These are phyloP conservation scores for Drosophila fulvimacula DNA, from an alignment of 2,888 invertebrate genomes.

Conservation along the genomic window DNA sequence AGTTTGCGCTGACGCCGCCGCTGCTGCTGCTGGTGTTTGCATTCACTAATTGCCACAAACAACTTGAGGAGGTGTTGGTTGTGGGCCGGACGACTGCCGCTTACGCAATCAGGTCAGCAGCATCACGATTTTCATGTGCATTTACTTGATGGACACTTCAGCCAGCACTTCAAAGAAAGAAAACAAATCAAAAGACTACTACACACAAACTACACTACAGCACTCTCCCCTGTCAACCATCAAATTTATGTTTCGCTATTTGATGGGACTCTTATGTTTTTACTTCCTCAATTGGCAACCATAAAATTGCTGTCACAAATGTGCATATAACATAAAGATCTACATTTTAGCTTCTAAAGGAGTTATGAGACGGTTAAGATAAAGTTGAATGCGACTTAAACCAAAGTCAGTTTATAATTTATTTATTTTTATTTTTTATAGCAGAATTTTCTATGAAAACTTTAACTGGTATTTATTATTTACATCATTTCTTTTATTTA, in stretches of 20 bases:
- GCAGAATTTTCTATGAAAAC: background rate
- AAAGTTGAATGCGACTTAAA: too few species aligned
- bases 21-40: constrained; percentile 39
- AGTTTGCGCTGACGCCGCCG: constrained; percentile 18
- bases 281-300: background rate
- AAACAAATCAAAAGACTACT: constrained; percentile 48
- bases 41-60: constrained; percentile 66
- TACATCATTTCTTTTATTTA: background rate
- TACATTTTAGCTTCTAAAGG: background rate
- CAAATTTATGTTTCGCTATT: background rate
- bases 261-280: constrained; percentile 1
- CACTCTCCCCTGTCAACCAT: background rate
- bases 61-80: constrained; percentile 57
- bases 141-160: constrained; percentile 42
- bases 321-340: background rate
- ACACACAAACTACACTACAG: constrained; percentile 43
- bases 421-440: background rate
- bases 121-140: constrained; percentile 59
- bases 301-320: background rate
- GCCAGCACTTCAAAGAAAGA: constrained; percentile 9
- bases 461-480: background rate
- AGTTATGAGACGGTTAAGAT: background rate
- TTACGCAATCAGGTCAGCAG: constrained; percentile 71
- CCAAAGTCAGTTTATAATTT: background rate
- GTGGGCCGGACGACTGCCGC: constrained; percentile 39